Evolutionary conservation across 2,888 invertebrate genomes (phyloP).

Genomic region (Eumerus sabulonum): DNA sequence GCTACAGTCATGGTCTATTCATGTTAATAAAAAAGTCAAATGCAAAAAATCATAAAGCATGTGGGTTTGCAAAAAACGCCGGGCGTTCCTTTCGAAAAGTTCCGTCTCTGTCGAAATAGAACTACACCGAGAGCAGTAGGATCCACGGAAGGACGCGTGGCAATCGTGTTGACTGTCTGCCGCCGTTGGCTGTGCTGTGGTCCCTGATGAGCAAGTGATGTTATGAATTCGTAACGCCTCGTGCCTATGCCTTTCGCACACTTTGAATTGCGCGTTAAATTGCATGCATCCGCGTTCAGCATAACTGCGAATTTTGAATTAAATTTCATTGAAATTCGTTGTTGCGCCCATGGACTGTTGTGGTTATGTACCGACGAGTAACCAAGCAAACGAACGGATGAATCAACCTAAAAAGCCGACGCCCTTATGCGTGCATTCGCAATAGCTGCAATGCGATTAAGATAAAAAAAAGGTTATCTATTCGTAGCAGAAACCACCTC

Average conservation of each 20-base stretch:
- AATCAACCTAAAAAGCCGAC: conserved; percentile 1
- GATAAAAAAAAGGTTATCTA: conserved; percentile 45
- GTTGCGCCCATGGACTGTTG: conserved; percentile 3
- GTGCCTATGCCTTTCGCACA: conserved; percentile 11
- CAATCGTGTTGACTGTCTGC: conserved; percentile 6
- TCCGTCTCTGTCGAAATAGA: conserved; percentile 1
- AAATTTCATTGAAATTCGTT: conserved; percentile 59
- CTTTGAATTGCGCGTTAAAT: conserved; percentile 62
- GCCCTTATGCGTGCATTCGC: conserved; percentile 4
- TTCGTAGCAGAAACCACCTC: conserved; percentile 24
- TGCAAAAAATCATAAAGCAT: conserved; percentile 47
- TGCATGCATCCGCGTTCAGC: conserved; percentile 51
- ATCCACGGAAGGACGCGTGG: conserved; percentile 5
- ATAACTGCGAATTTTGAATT: conserved; percentile 60
- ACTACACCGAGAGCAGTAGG: conserved; percentile 34
- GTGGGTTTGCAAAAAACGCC: conserved; percentile 11
- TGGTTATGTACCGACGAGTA: conserved; percentile 7
- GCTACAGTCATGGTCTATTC: conserved; percentile 2
- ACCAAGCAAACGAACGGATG: conserved; percentile 4
- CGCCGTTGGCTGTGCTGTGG: neutral
- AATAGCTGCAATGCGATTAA: conserved; percentile 32
- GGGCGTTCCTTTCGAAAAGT: conserved; percentile 3
- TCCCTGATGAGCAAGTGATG: conserved; percentile 41
- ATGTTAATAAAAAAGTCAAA: conserved; percentile 65
- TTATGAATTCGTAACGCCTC: conserved; percentile 31